Conservation (phyloP, 1,140 invertebrate species). For the Cydia splendana region DNA sequence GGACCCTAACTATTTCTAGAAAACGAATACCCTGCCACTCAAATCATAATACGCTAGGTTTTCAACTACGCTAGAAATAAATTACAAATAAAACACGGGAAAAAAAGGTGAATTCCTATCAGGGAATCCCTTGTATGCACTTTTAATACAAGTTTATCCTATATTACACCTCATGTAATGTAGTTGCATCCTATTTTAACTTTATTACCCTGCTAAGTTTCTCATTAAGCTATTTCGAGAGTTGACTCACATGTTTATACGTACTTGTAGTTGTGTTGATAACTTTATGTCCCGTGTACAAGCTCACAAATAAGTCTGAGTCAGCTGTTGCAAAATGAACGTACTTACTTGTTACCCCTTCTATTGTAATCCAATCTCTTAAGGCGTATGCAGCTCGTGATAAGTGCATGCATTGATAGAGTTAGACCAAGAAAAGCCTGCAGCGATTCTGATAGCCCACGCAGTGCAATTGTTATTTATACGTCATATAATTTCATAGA, state of each 20-base stretch:
- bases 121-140: background rate
- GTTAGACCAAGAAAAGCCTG: too few relatives aligned
- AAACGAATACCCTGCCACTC: too few relatives aligned
- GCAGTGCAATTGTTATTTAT: too few relatives aligned
- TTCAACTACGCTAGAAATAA: too few relatives aligned
- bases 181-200: background rate
- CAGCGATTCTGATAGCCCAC: too few relatives aligned
- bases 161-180: background rate
- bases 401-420: too few relatives aligned
- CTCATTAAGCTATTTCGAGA: slow-evolving; percentile 21
- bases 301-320: slow-evolving; percentile 8
- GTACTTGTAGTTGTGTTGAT: slow-evolving; percentile 5
- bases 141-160: background rate
- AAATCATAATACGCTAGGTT: too few relatives aligned
- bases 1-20: too few relatives aligned
- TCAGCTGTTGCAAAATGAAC: slow-evolving; percentile 9
- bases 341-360: background rate
- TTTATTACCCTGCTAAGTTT: background rate
- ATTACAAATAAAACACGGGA: background rate
- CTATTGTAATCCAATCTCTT: background rate
- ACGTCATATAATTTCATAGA: too few relatives aligned
- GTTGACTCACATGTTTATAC: slow-evolving; percentile 17
- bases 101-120: background rate
- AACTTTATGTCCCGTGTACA: slow-evolving; percentile 4
- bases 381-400: background rate